phyloP scores from a whole-genome alignment of 2,113 vertebrate genomes.

The Siniperca chuatsi region DNA sequence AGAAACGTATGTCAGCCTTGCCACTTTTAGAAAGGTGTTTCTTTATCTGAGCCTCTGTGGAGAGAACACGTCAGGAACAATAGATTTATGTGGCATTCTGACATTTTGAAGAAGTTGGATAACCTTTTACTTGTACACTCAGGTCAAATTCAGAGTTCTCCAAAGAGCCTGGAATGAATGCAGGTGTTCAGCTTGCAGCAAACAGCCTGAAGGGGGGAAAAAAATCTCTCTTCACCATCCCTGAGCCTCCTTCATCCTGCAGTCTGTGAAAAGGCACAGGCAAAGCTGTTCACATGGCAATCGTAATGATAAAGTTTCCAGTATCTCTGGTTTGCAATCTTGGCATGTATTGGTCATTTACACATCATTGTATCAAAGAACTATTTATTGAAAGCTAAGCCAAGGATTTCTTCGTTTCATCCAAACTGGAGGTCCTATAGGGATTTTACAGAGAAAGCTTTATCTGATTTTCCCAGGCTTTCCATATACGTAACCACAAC shows the following conservation, averaged over 20 bases:
- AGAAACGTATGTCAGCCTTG: slow-evolving; percentile 42
- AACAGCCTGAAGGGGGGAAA: slow-evolving; percentile 35
- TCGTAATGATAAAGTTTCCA: slow-evolving; percentile 27
- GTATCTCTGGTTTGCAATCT: slow-evolving; percentile 38
- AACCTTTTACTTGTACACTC: slow-evolving; percentile 49
- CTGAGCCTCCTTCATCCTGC: slow-evolving; percentile 31
- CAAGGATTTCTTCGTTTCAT: slow-evolving; percentile 54
- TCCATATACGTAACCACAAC: slow-evolving; percentile 37
- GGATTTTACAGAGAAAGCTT: slow-evolving; percentile 34
- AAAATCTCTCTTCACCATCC: slow-evolving; percentile 10
- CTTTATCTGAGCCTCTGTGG: slow-evolving; percentile 47
- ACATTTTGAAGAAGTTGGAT: slow-evolving; percentile 69
- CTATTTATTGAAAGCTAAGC: slow-evolving; percentile 32
- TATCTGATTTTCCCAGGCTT: slow-evolving; percentile 57
- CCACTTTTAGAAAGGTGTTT: slow-evolving; percentile 54
- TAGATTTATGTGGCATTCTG: slow-evolving; percentile 69
- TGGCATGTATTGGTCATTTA: slow-evolving; percentile 51
- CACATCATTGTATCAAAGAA: slow-evolving; percentile 49
- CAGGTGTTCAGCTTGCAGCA: slow-evolving; percentile 75
- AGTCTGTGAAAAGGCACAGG: slow-evolving; percentile 12
- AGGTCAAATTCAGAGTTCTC: slow-evolving; percentile 65
- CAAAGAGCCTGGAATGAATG: slow-evolving; percentile 42
- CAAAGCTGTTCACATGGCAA: slow-evolving; percentile 26
- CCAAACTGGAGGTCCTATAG: slow-evolving; percentile 29
- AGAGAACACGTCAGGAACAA: slow-evolving; percentile 56